Evolutionary conservation across 2,888 invertebrate genomes (phyloP).

Genomic region (Phoenoteleia sp.): DNA sequence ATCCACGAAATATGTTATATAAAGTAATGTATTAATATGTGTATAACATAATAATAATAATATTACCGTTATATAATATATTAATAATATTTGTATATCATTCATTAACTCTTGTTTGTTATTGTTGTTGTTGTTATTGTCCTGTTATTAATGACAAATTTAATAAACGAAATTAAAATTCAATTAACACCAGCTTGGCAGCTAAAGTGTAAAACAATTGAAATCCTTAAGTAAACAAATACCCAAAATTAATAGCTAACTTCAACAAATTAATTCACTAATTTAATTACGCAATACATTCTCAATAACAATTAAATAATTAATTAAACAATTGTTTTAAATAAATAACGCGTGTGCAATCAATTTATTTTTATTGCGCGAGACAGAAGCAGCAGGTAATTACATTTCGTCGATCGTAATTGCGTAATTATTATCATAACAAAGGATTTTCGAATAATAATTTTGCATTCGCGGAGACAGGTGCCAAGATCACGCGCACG

Average conservation of each 20-base stretch:
- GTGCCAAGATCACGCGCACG: conserved; percentile 61
- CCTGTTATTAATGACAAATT: too few species aligned
- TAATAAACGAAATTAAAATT: too few species aligned
- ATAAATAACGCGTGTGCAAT: conserved; percentile 25
- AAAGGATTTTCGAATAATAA: conserved; percentile 55
- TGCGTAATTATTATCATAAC: conserved; percentile 54
- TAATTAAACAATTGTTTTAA: conserved; percentile 15
- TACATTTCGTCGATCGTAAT: conserved; percentile 37
- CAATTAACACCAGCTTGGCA: too few species aligned
- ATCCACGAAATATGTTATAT: too few species aligned
- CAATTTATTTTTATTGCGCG: conserved; percentile 21
- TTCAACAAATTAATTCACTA: neutral
- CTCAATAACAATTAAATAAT: conserved; percentile 14
- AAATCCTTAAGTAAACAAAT: too few species aligned
- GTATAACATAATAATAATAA: too few species aligned
- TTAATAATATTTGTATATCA: too few species aligned
- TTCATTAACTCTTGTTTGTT: too few species aligned
- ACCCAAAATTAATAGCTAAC: neutral
- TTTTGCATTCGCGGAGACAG: conserved; percentile 45
- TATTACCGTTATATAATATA: too few species aligned
- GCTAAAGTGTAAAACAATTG: too few species aligned
- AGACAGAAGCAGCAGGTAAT: conserved; percentile 32
- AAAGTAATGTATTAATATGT: too few species aligned
- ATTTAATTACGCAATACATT: neutral
- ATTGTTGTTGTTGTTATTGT: too few species aligned